Conservation (phyloP, 2,797 vertebrate genomes). For the Xenopus petersii region DNA sequence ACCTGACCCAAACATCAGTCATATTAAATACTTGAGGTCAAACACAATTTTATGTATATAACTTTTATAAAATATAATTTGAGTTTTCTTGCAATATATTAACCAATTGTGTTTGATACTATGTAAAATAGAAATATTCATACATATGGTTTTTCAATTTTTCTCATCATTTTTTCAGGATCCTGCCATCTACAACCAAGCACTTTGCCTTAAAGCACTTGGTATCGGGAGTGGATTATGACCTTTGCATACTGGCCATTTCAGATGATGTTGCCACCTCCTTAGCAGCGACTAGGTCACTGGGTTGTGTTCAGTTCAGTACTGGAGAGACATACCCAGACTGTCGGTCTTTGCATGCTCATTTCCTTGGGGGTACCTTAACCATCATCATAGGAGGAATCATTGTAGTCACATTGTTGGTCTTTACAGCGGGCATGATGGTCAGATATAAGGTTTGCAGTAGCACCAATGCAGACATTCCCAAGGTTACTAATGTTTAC, state of each 20-base stretch:
- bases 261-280: constrained; percentile 80
- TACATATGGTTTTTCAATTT: background rate
- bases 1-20: too few relatives aligned
- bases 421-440: constrained; percentile 89
- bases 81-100: too few relatives aligned
- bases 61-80: too few relatives aligned
- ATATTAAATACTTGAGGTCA: too few relatives aligned
- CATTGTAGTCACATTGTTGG: constrained; percentile 83
- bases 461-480: constrained; percentile 58
- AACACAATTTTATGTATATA: too few relatives aligned
- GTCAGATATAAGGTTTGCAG: constrained; percentile 81
- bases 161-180: constrained; percentile 61
- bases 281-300: constrained; percentile 79
- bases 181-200: constrained; percentile 79
- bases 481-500: constrained; percentile 73
- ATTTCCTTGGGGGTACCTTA: constrained; percentile 86
- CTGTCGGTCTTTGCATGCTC: constrained; percentile 84
- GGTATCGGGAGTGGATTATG: constrained; percentile 83
- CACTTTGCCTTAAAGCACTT: constrained; percentile 85
- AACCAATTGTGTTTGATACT: too few relatives aligned
- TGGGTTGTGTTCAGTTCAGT: constrained; percentile 85
- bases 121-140: too few relatives aligned
- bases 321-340: constrained; percentile 82
- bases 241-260: constrained; percentile 86
- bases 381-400: constrained; percentile 85